Base-by-base conservation (phyloP, 2,113 vertebrate species). In the Apodemus sylvaticus region DNA sequence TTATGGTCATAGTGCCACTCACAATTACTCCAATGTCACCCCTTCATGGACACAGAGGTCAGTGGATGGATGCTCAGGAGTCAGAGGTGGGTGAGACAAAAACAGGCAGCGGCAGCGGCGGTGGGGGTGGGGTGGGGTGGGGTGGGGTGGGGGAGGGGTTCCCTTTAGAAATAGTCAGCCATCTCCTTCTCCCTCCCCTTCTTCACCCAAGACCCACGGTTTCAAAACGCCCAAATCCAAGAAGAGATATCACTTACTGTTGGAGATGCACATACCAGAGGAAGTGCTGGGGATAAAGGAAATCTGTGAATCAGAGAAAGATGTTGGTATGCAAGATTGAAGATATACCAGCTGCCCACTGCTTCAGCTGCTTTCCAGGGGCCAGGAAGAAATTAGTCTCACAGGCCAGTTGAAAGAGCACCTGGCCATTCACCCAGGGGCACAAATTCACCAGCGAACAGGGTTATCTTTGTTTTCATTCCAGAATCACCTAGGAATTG, bases 371-470 rank as follows among this genome's bases (percentile, higher is more conserved):
- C 96, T 97, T 98, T 97, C 98, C 98, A 98, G 97, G 98, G 98
- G 98, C 97, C 98, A 98, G 98, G 98, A 99, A 99, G 98, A 98
- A 99, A 99, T 99, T 98, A 98, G 98, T 98, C 98, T 99, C 98
- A 98, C 98, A 93, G 98, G 96, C 89, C 96, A 98, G 98, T 98
- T 98, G 98, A 98, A 98, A 98, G 98, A 98, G 98, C 98, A 98
- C 98, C 98, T 99, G 98, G 98, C 96, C 95, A 94, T 98, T 98
- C 98, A 98, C 98, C 98, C 98, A 95, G 98, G 97, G 98, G 98
- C 98, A 97, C 97, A 94, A 97, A 98, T 97, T 97, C 98, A 92
- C 98, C 97, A 93, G 93, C 45, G 96, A 98, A 98, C 98, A 98
- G 98, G 98, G 98, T 98, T 98, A 98, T 98, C 98, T 98, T 98